Evolutionary conservation across 2,888 invertebrate species (phyloP).

Genomic region (Andrena flavipes): DNA sequence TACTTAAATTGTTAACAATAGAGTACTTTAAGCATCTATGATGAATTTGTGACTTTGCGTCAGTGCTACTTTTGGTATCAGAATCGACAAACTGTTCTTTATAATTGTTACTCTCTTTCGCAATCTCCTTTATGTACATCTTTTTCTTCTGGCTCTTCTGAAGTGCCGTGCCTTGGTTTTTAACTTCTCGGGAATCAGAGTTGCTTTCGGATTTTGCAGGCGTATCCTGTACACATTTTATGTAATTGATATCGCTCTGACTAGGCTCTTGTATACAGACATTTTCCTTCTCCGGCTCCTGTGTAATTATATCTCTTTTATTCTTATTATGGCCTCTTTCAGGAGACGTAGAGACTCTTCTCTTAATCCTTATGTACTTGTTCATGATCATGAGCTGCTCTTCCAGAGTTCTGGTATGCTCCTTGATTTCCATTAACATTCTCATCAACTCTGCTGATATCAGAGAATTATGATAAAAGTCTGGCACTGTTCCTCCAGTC

Average conservation of each 20-base stretch:
- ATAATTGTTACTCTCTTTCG: not conserved
- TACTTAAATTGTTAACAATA: not conserved
- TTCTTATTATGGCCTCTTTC: not conserved
- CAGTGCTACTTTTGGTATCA: not conserved
- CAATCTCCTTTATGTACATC: not conserved
- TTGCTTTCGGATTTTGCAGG: not conserved
- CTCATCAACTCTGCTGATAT: not conserved
- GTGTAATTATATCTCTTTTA: conserved; percentile 35
- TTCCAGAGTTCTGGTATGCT: conserved; percentile 65
- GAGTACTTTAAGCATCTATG: not conserved
- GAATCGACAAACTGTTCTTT: not conserved
- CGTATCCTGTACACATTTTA: not conserved
- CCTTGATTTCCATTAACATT: conserved; percentile 69
- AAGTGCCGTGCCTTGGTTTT: not conserved
- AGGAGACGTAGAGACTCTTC: not conserved
- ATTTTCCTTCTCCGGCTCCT: conserved; percentile 50
- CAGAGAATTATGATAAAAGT: not conserved
- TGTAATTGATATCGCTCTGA: not conserved
- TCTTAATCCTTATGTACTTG: conserved; percentile 46
- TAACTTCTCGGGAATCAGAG: not conserved
- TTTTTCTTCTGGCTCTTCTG: conserved; percentile 7
- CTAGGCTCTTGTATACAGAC: conserved; percentile 32
- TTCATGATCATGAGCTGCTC: conserved; percentile 64
- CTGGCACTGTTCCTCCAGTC: not conserved
- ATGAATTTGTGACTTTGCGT: not conserved